These are phyloP conservation scores for Melopsittacus undulatus DNA, from an alignment of 2,797 vertebrate species.

Conservation along the genomic window DNA sequence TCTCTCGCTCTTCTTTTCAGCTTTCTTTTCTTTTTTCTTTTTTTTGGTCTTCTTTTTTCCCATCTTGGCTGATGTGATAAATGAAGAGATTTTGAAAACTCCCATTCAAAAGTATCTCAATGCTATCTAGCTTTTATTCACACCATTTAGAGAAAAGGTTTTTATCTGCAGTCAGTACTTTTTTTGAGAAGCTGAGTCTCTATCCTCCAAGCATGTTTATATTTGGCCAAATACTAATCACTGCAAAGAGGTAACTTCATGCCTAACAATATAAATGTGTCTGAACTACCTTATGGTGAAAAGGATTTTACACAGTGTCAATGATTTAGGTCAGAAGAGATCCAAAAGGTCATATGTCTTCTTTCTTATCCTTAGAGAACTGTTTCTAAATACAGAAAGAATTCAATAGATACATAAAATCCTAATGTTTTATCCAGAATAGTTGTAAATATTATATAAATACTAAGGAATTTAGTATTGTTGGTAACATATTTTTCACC, in stretches of 20 bases:
- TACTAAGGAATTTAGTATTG: neutral
- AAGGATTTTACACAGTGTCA: neutral
- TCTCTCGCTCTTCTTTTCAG: neutral
- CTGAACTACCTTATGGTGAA: neutral
- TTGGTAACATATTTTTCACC: neutral
- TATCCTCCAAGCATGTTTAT: neutral
- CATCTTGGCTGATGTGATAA: neutral
- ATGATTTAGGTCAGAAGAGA: neutral
- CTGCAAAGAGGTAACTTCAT: neutral
- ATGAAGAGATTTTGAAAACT: conserved; percentile 6
- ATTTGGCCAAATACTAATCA: neutral
- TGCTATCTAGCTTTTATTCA: neutral
- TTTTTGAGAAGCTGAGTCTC: neutral
- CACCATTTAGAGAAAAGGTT: neutral
- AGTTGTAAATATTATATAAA: neutral
- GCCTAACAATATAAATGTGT: neutral
- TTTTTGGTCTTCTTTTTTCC: neutral
- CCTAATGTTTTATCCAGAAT: neutral
- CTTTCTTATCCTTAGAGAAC: neutral
- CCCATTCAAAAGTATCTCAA: neutral
- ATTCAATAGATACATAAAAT: neutral
- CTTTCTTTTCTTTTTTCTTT: neutral
- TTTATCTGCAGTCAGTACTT: neutral
- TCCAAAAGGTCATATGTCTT: neutral
- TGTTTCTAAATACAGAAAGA: neutral